Evolutionary conservation across 1,140 invertebrate species (phyloP).

Genomic region (Ganaspis sp.): DNA sequence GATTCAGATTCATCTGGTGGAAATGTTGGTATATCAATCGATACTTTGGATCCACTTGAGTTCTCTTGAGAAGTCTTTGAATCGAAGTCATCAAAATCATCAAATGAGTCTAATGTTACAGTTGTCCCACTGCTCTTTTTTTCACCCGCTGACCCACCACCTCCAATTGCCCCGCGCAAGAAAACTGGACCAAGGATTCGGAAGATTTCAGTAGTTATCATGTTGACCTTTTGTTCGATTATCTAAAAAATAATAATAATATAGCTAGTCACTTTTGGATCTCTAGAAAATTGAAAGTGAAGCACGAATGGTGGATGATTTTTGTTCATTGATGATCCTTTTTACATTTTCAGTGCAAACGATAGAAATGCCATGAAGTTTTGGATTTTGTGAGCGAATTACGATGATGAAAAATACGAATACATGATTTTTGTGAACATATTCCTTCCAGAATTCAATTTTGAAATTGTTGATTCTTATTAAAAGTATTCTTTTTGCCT

Average conservation of each 20-base stretch:
- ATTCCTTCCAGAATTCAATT: too few species aligned
- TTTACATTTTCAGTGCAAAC: too few species aligned
- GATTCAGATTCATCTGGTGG: conserved; percentile 73
- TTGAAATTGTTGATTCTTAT: too few species aligned
- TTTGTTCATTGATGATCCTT: background rate
- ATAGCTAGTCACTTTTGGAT: conserved; percentile 48
- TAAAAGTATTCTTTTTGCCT: too few species aligned
- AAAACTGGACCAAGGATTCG: conserved; percentile 82
- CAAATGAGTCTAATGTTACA: conserved; percentile 68
- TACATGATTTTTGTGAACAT: too few species aligned
- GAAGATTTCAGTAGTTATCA: conserved; percentile 82
- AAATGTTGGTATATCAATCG: conserved; percentile 76
- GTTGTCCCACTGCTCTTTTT: conserved; percentile 56
- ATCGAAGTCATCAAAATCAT: conserved; percentile 45
- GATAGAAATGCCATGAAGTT: too few species aligned
- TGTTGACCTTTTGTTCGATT: conserved; percentile 86
- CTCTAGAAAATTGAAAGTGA: background rate
- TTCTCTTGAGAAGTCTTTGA: conserved; percentile 39
- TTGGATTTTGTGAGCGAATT: too few species aligned
- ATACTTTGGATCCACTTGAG: conserved; percentile 58
- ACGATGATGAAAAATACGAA: too few species aligned
- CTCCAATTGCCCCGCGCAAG: conserved; percentile 77
- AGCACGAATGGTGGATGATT: background rate
- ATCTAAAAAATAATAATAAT: conserved; percentile 80
- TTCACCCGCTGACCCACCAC: conserved; percentile 60